Percentiles rank a stretch among this genome's conserved stretches.
phyloP scores from a whole-genome alignment of 1,140 invertebrate species.

The Rhopalosiphum padi region DNA sequence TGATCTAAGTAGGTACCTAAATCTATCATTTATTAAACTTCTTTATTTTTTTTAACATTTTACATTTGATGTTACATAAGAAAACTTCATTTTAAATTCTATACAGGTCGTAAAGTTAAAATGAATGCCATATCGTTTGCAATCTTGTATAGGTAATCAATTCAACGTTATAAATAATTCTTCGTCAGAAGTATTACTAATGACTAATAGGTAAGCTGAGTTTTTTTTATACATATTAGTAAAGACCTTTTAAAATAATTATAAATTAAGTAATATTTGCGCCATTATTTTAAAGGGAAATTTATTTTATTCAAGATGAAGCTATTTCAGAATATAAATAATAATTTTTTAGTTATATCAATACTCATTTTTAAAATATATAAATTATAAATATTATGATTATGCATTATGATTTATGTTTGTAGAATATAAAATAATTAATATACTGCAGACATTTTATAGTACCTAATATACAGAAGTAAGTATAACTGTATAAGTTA shows the following conservation, averaged over 20 bases:
- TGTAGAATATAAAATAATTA: not conserved
- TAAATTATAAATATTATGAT: not conserved
- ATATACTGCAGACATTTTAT: not conserved
- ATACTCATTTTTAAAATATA: not conserved
- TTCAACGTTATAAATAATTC: not conserved
- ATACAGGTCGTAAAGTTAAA: not conserved
- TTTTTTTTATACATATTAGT: not conserved
- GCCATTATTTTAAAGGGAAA: not conserved
- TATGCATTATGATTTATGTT: not conserved
- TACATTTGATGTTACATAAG: not conserved
- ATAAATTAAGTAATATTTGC: not conserved
- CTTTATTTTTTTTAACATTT: not conserved
- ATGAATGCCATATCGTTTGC: not conserved
- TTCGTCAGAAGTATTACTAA: not conserved
- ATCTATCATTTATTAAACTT: not conserved
- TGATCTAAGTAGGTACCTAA: not conserved
- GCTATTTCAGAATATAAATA: not conserved
- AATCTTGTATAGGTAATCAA: not conserved
- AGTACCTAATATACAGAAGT: not conserved
- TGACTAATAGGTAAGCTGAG: not conserved
- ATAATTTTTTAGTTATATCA: not conserved
- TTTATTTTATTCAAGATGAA: not conserved
- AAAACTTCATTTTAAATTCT: not conserved
- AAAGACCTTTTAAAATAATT: not conserved
- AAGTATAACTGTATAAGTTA: too few species aligned